Evolutionary conservation across 1,140 invertebrate genomes (phyloP).

Genomic region (Frieseomelitta varia): DNA sequence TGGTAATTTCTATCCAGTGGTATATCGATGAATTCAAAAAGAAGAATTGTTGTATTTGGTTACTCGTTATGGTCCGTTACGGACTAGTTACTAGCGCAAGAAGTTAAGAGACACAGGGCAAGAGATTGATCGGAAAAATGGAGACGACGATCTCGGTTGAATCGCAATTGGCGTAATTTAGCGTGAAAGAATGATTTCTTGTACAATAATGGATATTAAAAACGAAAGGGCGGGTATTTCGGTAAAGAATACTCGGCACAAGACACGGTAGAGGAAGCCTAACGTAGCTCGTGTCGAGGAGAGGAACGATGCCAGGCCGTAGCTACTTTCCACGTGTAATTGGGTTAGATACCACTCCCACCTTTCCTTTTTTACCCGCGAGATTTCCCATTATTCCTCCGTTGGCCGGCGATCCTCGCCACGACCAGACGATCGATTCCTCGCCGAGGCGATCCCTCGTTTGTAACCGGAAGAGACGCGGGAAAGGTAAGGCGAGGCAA

Average conservation of each 20-base stretch:
- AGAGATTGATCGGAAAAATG: too few species aligned
- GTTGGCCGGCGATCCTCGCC: conserved; percentile 24
- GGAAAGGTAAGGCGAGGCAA: conserved; percentile 12
- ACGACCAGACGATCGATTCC: conserved; percentile 32
- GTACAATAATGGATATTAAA: not conserved
- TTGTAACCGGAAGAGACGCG: conserved; percentile 48
- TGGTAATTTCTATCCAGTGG: too few species aligned
- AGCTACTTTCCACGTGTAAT: conserved; percentile 51
- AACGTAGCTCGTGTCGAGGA: not conserved
- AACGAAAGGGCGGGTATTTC: not conserved
- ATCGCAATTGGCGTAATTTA: not conserved
- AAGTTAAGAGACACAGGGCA: too few species aligned
- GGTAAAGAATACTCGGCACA: not conserved
- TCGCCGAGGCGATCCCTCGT: conserved; percentile 39
- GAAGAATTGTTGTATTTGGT: too few species aligned
- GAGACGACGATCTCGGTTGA: too few species aligned
- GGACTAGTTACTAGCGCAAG: too few species aligned
- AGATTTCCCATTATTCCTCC: conserved; percentile 52
- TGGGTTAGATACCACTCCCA: conserved; percentile 56
- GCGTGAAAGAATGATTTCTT: not conserved
- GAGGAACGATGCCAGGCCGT: conserved; percentile 29
- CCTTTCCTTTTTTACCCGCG: conserved; percentile 50
- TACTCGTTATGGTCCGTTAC: too few species aligned
- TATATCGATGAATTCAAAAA: too few species aligned
- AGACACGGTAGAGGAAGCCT: not conserved